Base-by-base conservation (phyloP, 2,797 vertebrate species). In the Eupleurogrammus muticus region DNA sequence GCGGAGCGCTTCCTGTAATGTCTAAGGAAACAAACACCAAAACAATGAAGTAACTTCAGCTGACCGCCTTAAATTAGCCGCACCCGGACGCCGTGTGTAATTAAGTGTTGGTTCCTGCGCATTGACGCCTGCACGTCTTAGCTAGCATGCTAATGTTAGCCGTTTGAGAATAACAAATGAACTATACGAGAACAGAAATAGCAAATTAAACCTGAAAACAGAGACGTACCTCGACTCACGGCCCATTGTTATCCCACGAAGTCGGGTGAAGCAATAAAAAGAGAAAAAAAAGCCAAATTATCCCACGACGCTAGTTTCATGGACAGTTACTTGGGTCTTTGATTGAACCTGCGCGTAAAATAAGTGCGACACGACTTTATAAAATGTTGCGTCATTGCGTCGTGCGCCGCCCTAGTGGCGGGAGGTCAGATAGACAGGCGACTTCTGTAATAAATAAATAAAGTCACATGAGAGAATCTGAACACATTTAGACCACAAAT, bases 1-100 rank as follows among this genome's bases (percentile, higher is more conserved):
- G 96, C 87, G 0, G 98, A 98, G 2, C 97, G 96, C 70, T 99
- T 99, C 65, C 98, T 95, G 55, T 99, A 99, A 76, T 99, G 98
- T 84, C 98, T 99, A 98, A 87, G 0, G 6, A 17, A 74, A 3
- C 14, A 28, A 57, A 58, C 14, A 38, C 10, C 9, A 17, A 0
- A 42, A 19, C 1, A 19, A 13, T 1, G 0, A 35, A 0, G 5
- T 17, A 42, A 2, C 28, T 28, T 28, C 6, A 28, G 3, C 9
- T 21, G 3, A 36, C 1, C 13, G 20, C 20, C 9, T 7, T 7
- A 63, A 44, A 12, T 2, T 14, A 9, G 4, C 7, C 9, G 21
- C 1, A 42, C 3, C 11, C 0, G 1, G 9, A 1, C 0, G 6
- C 9, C 34, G 0, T 4, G 1, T 21, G 9, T 59, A 3, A 20